A percentile compares a stretch with the other conserved stretches of the same genome.
These are phyloP conservation scores for Brachyhypopomus gauderio DNA, from an alignment of 2,113 vertebrate species.

Conservation along the genomic window DNA sequence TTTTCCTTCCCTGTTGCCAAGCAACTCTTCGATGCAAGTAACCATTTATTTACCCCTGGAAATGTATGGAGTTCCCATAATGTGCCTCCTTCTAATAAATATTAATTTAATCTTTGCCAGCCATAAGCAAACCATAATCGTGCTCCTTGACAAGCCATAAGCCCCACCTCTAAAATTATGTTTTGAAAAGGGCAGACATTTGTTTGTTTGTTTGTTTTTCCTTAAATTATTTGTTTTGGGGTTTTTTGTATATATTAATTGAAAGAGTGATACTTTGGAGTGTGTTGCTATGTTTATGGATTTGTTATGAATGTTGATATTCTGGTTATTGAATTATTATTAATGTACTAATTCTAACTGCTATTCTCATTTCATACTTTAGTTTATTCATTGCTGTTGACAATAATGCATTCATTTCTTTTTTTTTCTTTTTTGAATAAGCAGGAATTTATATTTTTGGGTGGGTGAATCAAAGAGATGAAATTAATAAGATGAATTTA, in stretches of 20 bases:
- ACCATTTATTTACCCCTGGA: slow-evolving; percentile 66
- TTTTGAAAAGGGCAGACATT: slow-evolving; percentile 77
- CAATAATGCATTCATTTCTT: slow-evolving; percentile 68
- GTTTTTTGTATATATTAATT: slow-evolving; percentile 77
- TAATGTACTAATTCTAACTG: slow-evolving; percentile 76
- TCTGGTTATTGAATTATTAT: slow-evolving; percentile 73
- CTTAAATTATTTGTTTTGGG: slow-evolving; percentile 3
- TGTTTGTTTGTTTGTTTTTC: slow-evolving; percentile 63
- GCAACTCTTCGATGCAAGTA: slow-evolving; percentile 62
- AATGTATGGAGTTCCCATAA: slow-evolving; percentile 72
- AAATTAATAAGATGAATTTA: slow-evolving; percentile 79
- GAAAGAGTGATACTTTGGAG: slow-evolving; percentile 79
- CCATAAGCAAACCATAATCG: slow-evolving; percentile 68
- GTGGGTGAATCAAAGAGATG: slow-evolving; percentile 77
- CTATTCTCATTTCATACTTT: slow-evolving; percentile 74
- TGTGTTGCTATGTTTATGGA: slow-evolving; percentile 79
- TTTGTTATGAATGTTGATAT: slow-evolving; percentile 84
- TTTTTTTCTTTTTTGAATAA: slow-evolving; percentile 69
- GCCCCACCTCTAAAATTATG: slow-evolving; percentile 64
- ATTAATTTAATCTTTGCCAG: slow-evolving; percentile 62
- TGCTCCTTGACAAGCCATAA: slow-evolving; percentile 80
- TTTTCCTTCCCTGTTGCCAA: slow-evolving; percentile 40
- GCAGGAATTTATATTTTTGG: slow-evolving; percentile 81
- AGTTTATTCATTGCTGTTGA: slow-evolving; percentile 73
- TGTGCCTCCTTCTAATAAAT: slow-evolving; percentile 74